A percentile compares a stretch with the other conserved stretches of the same genome.
Evolutionary conservation across 2,797 vertebrate species (phyloP).

Genomic region (Chelidonichthys spinosus): DNA sequence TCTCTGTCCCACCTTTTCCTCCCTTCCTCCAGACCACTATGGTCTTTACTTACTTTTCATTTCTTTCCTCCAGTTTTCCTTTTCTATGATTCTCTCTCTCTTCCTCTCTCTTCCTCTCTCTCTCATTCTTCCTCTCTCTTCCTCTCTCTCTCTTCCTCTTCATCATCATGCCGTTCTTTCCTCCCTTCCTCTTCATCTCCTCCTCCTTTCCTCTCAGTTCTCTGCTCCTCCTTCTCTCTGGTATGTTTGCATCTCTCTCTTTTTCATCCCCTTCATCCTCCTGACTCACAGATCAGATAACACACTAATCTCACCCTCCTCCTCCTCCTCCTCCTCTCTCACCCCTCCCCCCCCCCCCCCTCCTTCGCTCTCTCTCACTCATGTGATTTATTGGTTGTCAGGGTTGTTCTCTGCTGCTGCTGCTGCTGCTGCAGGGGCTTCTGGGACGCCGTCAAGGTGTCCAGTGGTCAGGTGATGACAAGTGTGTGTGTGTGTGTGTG

Average conservation of each 20-base stretch:
- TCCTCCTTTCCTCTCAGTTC: background rate
- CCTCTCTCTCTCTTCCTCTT: background rate
- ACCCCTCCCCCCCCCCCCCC: background rate
- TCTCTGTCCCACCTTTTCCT: background rate
- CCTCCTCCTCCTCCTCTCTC: background rate
- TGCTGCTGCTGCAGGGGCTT: constrained; percentile 63
- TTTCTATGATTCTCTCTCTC: background rate
- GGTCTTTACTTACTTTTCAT: no score
- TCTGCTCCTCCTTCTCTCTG: no score
- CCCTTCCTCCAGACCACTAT: no score
- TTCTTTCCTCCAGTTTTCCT: background rate
- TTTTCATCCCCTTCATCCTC: no score
- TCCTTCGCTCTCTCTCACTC: background rate
- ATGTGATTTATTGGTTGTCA: constrained; percentile 84
- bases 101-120: background rate
- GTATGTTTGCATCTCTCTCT: no score
- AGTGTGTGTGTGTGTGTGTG: constrained; percentile 26
- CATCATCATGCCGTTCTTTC: background rate
- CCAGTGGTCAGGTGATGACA: constrained; percentile 72
- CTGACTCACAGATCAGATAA: no score
- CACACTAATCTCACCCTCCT: background rate
- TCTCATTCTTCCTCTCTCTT: no score
- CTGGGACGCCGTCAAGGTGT: constrained; percentile 66
- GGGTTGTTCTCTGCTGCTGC: no score
- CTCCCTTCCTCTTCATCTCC: background rate